Base-by-base conservation (phyloP, 2,113 vertebrate genomes). In the Pseudorectes ferrugineus region DNA sequence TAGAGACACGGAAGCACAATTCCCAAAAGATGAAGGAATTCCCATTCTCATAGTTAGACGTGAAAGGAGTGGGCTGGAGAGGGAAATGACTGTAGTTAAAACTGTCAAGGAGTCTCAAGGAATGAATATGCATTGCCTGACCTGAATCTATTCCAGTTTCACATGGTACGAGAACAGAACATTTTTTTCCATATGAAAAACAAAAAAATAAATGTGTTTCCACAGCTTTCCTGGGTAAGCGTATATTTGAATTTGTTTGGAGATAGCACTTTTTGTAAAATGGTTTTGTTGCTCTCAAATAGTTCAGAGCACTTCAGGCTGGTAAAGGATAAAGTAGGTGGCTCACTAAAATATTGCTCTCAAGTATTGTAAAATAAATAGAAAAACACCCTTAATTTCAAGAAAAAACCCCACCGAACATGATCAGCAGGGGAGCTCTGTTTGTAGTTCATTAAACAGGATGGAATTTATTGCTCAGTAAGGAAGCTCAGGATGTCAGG, bases 121-220 rank as follows among this genome's bases (percentile, higher is more conserved):
- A 95, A 92, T 72, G 85, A 96, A 92, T 79, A 88, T 19, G 17
- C 55, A 77, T 71, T 95, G 84, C 55, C 80, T 94, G 85, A 90
- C 79, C 88, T 90, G 85, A 96, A 95, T 75, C 82, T 74, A 68
- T 81, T 96, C 95, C 92, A 96, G 75, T 96, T 94, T 91, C 68
- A 67, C 25, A 43, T 77, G 48, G 43, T 94, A 74, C 6, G 6
- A 92, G 79, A 96, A 90, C 55, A 92, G 75, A 92, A 88, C 88
- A 88, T 92, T 95, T 94, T 75, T 81, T 88, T 95, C 72, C 57
- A 68, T 43, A 40, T 26, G 72, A 96, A 94, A 74, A 92, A 73
- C 25, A 86, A 80, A 77, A 71, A 92, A 94, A 88, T 15, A 83
- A 91, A 88, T 12, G 20, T 14, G 75, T 84, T 95, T 94, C 89